Evolutionary conservation across 2,888 invertebrate genomes (phyloP).

Genomic region (Steromphala cineraria): DNA sequence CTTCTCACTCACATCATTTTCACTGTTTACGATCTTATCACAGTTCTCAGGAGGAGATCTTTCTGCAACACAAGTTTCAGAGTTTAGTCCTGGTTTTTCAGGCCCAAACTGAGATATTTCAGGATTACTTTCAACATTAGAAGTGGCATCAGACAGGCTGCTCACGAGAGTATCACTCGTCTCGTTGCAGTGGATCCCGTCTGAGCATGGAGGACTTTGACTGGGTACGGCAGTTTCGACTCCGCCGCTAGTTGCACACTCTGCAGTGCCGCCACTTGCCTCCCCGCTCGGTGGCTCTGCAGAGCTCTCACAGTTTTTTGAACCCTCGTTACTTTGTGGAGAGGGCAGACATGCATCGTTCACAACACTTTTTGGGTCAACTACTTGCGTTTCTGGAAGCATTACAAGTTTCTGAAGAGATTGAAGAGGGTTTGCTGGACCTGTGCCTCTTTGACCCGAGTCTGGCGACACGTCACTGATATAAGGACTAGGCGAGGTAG

Average conservation of each 20-base stretch:
- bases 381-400: conserved; percentile 67
- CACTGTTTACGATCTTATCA: not conserved
- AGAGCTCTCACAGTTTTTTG: conserved; percentile 63
- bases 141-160: not conserved
- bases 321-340: conserved; percentile 49
- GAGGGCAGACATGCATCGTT: conserved; percentile 64
- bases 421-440: conserved; percentile 60
- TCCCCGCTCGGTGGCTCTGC: conserved; percentile 41
- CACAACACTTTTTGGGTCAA: conserved; percentile 73
- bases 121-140: not conserved
- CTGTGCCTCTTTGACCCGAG: not conserved
- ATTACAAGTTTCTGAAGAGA: conserved; percentile 69
- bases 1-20: not conserved
- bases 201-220: conserved; percentile 20
- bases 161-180: not conserved
- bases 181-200: conserved; percentile 24
- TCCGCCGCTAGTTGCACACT: conserved; percentile 30
- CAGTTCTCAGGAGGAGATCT: not conserved
- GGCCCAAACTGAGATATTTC: not conserved
- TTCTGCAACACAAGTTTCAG: not conserved
- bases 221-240: conserved; percentile 9
- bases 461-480: conserved; percentile 16
- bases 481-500: conserved; percentile 19
- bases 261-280: conserved; percentile 45
- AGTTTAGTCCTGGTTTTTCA: not conserved